Conservation (phyloP, 2,113 vertebrate genomes). For the Odontesthes bonariensis region DNA sequence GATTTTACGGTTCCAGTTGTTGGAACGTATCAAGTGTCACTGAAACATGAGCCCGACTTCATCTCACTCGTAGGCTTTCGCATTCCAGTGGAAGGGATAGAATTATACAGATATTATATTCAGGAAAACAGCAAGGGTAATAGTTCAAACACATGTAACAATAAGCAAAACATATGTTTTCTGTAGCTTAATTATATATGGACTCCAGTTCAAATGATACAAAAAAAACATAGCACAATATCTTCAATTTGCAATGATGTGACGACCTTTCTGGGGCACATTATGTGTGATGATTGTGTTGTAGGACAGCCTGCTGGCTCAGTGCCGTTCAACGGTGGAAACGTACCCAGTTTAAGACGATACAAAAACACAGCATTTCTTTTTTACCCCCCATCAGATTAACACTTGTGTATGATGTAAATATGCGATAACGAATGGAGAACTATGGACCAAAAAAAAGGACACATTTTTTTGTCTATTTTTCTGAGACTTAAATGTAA, state of each 20-base stretch:
- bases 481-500: conserved; percentile 13
- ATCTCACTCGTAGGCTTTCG: conserved; percentile 48
- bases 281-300: conserved; percentile 20
- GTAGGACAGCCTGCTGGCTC: conserved; percentile 62
- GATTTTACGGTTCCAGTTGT: conserved; percentile 68
- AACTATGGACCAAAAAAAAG: conserved; percentile 15
- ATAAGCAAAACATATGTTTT: conserved; percentile 24
- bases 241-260: conserved; percentile 8
- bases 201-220: background rate
- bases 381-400: background rate
- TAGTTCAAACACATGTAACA: background rate
- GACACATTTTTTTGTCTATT: background rate
- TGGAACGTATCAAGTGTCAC: conserved; percentile 62
- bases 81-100: conserved; percentile 18
- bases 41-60: conserved; percentile 60
- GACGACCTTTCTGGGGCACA: background rate
- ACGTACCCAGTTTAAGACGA: conserved; percentile 8
- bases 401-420: conserved; percentile 39
- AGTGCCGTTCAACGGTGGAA: conserved; percentile 46
- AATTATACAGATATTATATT: background rate
- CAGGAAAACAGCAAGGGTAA: background rate
- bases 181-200: conserved; percentile 7
- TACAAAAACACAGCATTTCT: conserved; percentile 10
- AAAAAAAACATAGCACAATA: too few relatives aligned
- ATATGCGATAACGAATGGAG: background rate